Base-by-base conservation (phyloP, 2,888 invertebrate species). In the Meteorus cinctellus region DNA sequence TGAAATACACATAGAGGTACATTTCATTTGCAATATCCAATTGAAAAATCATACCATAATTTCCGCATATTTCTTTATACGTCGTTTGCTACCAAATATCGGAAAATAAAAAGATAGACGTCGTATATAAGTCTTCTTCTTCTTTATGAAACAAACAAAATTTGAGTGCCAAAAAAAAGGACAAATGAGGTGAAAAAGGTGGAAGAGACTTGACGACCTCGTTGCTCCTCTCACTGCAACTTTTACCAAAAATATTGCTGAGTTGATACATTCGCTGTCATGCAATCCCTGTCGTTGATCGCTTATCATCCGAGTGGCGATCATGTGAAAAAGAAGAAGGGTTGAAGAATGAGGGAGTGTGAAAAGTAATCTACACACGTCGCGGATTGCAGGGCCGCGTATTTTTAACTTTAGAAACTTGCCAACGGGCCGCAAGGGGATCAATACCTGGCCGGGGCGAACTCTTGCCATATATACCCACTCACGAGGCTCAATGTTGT, bases 351-450 rank as follows among this genome's bases (percentile, higher is more conserved):
- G 65, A 36, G 36, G 19, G 36, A 19, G 36, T 36, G 65, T 65
- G 34, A 66, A 24, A 41, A 41, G 51, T 72, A 63, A 62, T 73
- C 62, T 65, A 68, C 67, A 76, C 69, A 73, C 68, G 55, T 72
- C 63, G 66, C 41, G 71, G 62, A 72, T 72, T 68, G 63, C 79
- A 81, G 81, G 81, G 82, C 81, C 81, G 84, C 84, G 83, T 87
- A 87, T 85, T 86, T 86, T 86, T 86, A 86, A 85, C 86, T 83
- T 84, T 78, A 82, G 82, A 82, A 84, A 82, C 82, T 84, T 84
- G 83, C 84, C 72, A 82, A 79, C 81, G 79, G 80, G 81, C 80
- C 80, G 78, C 72, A 77, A 77, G 77, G 81, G 82, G 84, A 85
- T 85, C 85, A 84, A 85, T 85, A 85, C 83, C 84, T 81, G 68